A percentile compares a stretch with the other conserved stretches of the same genome.
Evolutionary conservation across 2,888 invertebrate species (phyloP).

Genomic region (Drosophila parthenogenetica): DNA sequence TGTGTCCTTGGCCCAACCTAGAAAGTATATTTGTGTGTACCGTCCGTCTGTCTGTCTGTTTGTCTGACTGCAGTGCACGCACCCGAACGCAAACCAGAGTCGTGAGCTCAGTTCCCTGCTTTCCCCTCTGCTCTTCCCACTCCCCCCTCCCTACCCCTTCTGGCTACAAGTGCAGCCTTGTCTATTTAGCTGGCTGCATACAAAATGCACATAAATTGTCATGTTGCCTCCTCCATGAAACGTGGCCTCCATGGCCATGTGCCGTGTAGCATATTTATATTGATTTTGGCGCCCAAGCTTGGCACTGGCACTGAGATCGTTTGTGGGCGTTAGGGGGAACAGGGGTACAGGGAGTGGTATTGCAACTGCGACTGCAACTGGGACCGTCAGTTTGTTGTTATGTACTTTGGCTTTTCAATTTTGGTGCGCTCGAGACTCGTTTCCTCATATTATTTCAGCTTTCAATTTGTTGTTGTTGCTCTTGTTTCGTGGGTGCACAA

Average conservation of each 20-base stretch:
- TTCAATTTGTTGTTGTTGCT: slow-evolving; percentile 31
- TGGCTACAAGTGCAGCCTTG: slow-evolving; percentile 56
- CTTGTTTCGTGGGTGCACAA: slow-evolving; percentile 76
- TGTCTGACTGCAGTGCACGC: slow-evolving; percentile 37
- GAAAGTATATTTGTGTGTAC: slow-evolving; percentile 29
- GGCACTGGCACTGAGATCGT: slow-evolving; percentile 10
- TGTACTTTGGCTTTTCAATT: slow-evolving; percentile 80
- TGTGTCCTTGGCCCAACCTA: slow-evolving; percentile 75
- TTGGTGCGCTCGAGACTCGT: slow-evolving; percentile 61
- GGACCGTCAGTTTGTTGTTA: slow-evolving; percentile 73
- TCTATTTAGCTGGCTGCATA: slow-evolving; percentile 80
- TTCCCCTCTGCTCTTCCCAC: background rate
- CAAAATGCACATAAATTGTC: slow-evolving; percentile 80
- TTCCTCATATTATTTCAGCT: slow-evolving; percentile 60
- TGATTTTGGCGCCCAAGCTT: slow-evolving; percentile 73
- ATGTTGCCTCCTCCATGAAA: slow-evolving; percentile 51
- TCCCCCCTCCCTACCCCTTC: background rate
- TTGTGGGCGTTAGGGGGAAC: background rate
- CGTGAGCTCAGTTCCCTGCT: slow-evolving; percentile 2
- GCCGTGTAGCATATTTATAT: slow-evolving; percentile 74
- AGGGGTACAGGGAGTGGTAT: background rate
- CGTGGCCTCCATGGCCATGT: slow-evolving; percentile 58
- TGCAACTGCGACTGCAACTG: background rate
- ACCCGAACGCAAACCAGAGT: background rate
- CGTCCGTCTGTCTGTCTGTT: slow-evolving; percentile 1